A percentile compares a stretch with the other conserved stretches of the same genome.
phyloP scores from a whole-genome alignment of 2,888 invertebrate genomes.

The Caenorhabditis uteleia region DNA sequence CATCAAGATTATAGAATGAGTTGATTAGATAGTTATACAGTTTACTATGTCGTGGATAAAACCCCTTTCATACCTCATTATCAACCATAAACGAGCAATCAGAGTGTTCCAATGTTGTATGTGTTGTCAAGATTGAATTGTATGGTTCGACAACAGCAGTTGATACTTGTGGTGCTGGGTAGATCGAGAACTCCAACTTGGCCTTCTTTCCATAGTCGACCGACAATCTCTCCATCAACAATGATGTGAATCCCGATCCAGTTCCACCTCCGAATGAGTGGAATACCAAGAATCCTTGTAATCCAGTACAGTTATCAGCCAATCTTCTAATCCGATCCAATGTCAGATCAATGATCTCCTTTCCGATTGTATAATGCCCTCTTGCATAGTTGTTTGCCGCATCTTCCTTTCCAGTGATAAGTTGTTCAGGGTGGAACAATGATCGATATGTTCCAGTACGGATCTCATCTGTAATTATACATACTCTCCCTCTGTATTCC shows the following conservation, averaged over 20 bases:
- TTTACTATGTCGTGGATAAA: neutral
- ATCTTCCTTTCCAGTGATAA: conserved; percentile 74
- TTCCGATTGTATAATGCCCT: conserved; percentile 80
- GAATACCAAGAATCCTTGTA: conserved; percentile 83
- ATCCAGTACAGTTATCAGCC: conserved; percentile 81
- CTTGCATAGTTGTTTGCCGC: conserved; percentile 73
- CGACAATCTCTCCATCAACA: conserved; percentile 84
- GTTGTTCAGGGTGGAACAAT: conserved; percentile 94
- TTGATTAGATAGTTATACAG: too few relatives aligned
- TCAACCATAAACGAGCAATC: conserved; percentile 91
- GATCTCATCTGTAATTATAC: conserved; percentile 71
- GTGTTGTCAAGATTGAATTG: conserved; percentile 93
- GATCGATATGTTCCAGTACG: conserved; percentile 79
- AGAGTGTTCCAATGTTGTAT: conserved; percentile 90
- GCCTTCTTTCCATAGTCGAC: conserved; percentile 75
- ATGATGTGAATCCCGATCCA: conserved; percentile 86
- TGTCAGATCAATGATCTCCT: conserved; percentile 76
- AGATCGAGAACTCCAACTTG: conserved; percentile 84
- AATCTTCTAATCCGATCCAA: conserved; percentile 61
- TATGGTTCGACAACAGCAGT: conserved; percentile 94
- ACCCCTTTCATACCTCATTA: conserved; percentile 71
- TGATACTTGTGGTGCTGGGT: conserved; percentile 86
- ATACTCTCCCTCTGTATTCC: neutral
- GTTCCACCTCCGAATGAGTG: conserved; percentile 75
- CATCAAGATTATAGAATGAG: too few relatives aligned